A percentile compares a stretch with the other conserved stretches of the same genome.
Evolutionary conservation across 2,797 vertebrate genomes (phyloP).

Genomic region (Myotis myotis): DNA sequence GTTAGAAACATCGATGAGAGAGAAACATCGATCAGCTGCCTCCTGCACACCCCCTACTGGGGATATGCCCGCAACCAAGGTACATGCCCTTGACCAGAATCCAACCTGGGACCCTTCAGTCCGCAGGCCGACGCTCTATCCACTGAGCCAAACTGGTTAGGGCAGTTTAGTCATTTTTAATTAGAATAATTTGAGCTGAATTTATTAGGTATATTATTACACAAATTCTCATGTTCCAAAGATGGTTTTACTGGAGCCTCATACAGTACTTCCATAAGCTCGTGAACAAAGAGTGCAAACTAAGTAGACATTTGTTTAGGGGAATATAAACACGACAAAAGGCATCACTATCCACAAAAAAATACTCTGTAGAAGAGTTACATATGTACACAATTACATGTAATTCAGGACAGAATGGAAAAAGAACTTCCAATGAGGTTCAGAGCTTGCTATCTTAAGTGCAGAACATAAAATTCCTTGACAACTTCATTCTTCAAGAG

Average conservation of each 20-base stretch:
- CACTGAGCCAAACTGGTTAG: too few relatives aligned
- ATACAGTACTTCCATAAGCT: not conserved
- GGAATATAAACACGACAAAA: not conserved
- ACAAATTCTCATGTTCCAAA: not conserved
- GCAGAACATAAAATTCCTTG: not conserved
- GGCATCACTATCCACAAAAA: not conserved
- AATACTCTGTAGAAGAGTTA: not conserved
- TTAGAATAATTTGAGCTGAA: constrained; percentile 34
- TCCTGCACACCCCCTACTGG: too few relatives aligned
- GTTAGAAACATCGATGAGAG: too few relatives aligned
- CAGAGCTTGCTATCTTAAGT: not conserved
- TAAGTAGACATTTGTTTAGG: not conserved
- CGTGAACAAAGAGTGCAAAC: not conserved
- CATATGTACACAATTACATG: not conserved
- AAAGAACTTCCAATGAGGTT: not conserved
- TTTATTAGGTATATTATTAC: not conserved
- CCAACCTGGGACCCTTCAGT: too few relatives aligned
- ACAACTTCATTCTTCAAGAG: not conserved
- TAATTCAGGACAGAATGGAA: constrained; percentile 35
- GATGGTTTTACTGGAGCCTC: not conserved
- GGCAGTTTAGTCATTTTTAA: constrained; percentile 47
- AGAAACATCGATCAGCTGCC: too few relatives aligned
- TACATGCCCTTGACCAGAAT: too few relatives aligned
- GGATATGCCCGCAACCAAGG: too few relatives aligned
- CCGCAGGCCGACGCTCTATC: too few relatives aligned